Evolutionary conservation across 2,888 invertebrate species (phyloP).

Genomic region (Allolobophora icterica): DNA sequence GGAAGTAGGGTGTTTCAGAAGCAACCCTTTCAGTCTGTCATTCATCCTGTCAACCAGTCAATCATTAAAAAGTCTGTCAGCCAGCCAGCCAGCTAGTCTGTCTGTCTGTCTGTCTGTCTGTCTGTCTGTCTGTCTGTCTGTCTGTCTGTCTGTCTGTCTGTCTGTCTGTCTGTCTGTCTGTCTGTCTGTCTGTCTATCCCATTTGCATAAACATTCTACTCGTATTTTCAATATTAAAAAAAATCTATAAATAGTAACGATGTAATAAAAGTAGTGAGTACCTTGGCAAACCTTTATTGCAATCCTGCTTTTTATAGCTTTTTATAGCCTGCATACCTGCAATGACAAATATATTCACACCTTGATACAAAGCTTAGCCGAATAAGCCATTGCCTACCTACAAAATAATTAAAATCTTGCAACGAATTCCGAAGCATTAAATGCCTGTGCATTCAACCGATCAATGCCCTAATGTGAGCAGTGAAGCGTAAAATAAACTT

Average conservation of each 20-base stretch:
- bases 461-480: not conserved
- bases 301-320: not conserved
- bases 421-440: not conserved
- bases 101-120: not conserved
- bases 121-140: too few relatives aligned
- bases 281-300: too few relatives aligned
- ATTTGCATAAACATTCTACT: too few relatives aligned
- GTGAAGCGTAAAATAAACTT: not conserved
- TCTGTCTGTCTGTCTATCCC: too few relatives aligned
- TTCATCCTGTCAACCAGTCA: not conserved
- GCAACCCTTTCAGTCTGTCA: too few relatives aligned
- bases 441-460: not conserved
- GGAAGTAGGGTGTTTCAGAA: not conserved
- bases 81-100: not conserved
- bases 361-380: not conserved
- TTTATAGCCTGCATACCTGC: not conserved
- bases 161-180: too few relatives aligned
- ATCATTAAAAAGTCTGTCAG: too few relatives aligned
- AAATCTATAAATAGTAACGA: too few relatives aligned
- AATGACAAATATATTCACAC: not conserved
- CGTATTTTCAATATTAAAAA: too few relatives aligned
- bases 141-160: too few relatives aligned
- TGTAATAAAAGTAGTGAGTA: too few relatives aligned
- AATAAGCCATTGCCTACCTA: not conserved
- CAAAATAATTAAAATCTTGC: not conserved